Conservation (phyloP, 2,888 invertebrate genomes). For the Teleiodes luculella region DNA sequence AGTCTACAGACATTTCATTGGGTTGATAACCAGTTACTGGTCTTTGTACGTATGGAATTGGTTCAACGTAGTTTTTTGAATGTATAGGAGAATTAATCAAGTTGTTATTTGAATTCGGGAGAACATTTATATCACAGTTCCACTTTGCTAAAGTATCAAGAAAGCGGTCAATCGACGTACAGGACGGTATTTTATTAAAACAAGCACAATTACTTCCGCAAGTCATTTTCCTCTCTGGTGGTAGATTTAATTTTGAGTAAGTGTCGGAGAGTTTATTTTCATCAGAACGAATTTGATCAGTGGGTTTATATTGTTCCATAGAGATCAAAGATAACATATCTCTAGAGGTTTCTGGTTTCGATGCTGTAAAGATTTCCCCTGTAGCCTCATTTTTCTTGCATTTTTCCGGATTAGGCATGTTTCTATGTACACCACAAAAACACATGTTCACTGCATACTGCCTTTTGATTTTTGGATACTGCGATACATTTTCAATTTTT, state of each 20-base stretch:
- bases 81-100: background rate
- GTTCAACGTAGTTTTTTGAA: background rate
- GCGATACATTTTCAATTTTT: slow-evolving; percentile 14
- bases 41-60: too few relatives aligned
- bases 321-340: too few relatives aligned
- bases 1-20: too few relatives aligned
- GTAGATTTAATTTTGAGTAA: background rate
- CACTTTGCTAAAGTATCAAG: slow-evolving; percentile 47
- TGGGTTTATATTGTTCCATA: slow-evolving; percentile 36
- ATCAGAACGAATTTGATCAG: slow-evolving; percentile 24
- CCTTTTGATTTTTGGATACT: slow-evolving; percentile 30
- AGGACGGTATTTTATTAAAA: slow-evolving; percentile 61
- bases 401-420: slow-evolving; percentile 17
- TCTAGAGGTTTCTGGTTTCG: slow-evolving; percentile 27
- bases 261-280: slow-evolving; percentile 15
- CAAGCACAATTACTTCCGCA: slow-evolving; percentile 49
- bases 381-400: background rate
- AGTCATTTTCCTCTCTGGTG: slow-evolving; percentile 8
- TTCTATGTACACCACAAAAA: slow-evolving; percentile 40
- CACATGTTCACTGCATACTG: slow-evolving; percentile 59
- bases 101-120: background rate
- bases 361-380: slow-evolving; percentile 7
- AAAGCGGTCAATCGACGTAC: slow-evolving; percentile 56
- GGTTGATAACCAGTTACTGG: too few relatives aligned
- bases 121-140: slow-evolving; percentile 35